Evolutionary conservation across 1,140 invertebrate genomes (phyloP).

Genomic region (Zelostemma sp.): DNA sequence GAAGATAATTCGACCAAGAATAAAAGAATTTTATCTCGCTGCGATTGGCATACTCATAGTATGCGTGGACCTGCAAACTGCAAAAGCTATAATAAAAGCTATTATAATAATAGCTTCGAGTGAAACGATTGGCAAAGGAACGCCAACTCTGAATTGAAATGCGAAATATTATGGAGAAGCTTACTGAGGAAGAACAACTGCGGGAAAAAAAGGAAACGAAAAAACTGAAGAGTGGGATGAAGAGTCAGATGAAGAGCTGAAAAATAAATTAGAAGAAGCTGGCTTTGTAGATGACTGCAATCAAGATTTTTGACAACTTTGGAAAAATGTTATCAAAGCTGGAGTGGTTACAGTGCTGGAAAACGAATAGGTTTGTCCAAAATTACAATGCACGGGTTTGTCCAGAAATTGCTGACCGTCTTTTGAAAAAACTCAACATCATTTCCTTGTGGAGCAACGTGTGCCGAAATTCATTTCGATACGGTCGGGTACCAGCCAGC

Average conservation of each 20-base stretch:
- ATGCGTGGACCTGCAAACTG: not conserved
- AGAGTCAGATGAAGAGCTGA: too few species aligned
- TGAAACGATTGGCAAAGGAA: not conserved
- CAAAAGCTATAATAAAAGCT: not conserved
- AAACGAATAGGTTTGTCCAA: too few species aligned
- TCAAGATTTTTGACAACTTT: too few species aligned
- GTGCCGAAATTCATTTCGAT: not conserved
- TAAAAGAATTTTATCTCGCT: not conserved
- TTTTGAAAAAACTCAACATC: not conserved
- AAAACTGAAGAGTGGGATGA: too few species aligned
- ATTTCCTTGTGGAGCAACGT: not conserved
- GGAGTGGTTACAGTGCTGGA: too few species aligned
- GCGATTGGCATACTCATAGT: not conserved
- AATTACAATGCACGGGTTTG: too few species aligned
- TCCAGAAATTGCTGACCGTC: not conserved
- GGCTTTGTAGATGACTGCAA: too few species aligned
- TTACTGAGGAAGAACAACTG: too few species aligned
- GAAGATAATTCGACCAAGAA: not conserved
- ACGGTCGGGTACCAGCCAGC: not conserved
- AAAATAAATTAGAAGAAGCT: too few species aligned
- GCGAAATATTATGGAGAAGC: too few species aligned
- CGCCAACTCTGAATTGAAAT: not conserved
- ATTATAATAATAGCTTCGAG: not conserved
- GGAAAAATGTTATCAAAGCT: too few species aligned
- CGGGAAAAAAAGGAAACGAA: too few species aligned